Evolutionary conservation across 2,113 vertebrate species (phyloP).

Genomic region (Phrynosoma blainvillii): DNA sequence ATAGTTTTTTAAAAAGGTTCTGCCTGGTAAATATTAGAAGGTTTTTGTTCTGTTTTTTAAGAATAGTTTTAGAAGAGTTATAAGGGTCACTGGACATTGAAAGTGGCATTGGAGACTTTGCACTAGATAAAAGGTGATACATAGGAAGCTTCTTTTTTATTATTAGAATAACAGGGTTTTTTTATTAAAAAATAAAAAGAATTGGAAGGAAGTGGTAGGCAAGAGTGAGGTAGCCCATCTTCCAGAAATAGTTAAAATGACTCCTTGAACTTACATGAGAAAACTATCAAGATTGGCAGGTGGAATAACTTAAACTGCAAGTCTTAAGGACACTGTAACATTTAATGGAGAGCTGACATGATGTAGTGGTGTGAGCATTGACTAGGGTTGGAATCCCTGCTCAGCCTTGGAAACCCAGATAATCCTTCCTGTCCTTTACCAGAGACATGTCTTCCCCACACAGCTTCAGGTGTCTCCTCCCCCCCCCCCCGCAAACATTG

Average conservation of each 20-base stretch:
- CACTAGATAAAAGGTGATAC: neutral
- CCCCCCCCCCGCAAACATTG: no score
- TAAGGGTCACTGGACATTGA: neutral
- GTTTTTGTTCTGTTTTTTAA: no score
- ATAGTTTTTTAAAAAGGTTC: no score
- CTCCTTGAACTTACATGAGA: neutral
- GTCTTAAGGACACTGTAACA: neutral
- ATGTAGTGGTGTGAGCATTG: no score
- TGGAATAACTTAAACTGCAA: neutral
- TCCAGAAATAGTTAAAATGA: neutral
- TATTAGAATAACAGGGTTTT: neutral
- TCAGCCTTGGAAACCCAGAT: no score
- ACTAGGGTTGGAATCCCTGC: no score
- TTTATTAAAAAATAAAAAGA: no score
- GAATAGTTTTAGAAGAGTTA: neutral
- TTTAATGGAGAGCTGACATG: neutral
- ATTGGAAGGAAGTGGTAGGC: neutral
- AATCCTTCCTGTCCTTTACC: no score
- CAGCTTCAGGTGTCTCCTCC: no score
- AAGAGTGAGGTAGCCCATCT: neutral
- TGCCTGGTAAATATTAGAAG: no score
- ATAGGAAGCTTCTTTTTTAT: neutral
- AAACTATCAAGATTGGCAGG: neutral
- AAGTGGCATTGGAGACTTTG: neutral
- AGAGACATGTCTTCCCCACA: no score